Percentiles rank a stretch among this genome's conserved stretches.
Conservation (phyloP, 2,113 vertebrate genomes). For the Cynopterus brachyotis region DNA sequence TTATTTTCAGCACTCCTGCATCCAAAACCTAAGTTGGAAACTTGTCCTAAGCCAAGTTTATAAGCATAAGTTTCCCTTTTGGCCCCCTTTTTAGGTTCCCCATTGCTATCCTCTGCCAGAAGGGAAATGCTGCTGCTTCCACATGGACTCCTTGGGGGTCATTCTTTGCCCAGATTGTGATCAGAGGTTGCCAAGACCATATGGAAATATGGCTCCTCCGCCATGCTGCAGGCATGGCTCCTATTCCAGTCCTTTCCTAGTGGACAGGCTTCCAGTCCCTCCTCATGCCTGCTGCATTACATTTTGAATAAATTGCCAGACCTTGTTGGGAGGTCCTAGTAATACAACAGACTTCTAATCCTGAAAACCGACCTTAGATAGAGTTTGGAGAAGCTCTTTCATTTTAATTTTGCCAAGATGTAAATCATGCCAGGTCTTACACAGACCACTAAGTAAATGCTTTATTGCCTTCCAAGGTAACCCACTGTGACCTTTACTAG, state of each 20-base stretch:
- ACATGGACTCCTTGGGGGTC: neutral
- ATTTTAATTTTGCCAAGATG: neutral
- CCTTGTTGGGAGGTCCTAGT: neutral
- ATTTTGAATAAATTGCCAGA: neutral
- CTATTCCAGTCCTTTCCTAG: neutral
- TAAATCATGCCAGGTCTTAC: neutral
- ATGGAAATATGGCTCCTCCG: neutral
- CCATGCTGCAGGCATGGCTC: too few species aligned
- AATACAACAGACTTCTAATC: neutral
- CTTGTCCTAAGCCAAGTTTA: neutral
- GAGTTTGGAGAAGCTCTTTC: neutral
- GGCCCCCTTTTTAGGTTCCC: neutral
- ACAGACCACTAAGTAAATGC: neutral
- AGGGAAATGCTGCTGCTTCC: neutral
- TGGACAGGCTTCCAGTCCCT: neutral
- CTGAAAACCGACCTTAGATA: neutral
- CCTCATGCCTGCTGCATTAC: neutral
- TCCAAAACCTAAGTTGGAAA: neutral
- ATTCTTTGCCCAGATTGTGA: neutral
- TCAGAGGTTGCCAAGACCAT: neutral
- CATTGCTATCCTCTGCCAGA: neutral
- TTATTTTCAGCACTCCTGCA: neutral
- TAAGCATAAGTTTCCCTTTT: neutral
- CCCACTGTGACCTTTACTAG: neutral
- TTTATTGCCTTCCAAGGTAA: neutral